Percentiles rank a stretch among this genome's conserved stretches.
These are phyloP conservation scores for Cosmia trapezina DNA, from an alignment of 2,888 invertebrate genomes.

Conservation along the genomic window DNA sequence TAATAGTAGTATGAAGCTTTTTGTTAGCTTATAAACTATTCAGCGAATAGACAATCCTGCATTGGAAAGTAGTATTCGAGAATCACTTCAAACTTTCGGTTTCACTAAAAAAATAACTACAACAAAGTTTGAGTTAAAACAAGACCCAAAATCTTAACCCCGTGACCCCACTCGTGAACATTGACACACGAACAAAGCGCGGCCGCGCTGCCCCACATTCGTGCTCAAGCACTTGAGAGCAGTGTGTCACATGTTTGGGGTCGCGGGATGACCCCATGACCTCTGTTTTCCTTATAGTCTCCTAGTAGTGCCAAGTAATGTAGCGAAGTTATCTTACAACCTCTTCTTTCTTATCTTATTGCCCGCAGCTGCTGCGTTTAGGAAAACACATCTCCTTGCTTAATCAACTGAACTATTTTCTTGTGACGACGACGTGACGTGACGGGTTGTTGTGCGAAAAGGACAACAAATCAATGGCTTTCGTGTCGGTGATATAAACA, in stretches of 20 bases:
- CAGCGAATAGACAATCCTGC: background rate
- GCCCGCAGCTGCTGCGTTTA: background rate
- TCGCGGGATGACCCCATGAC: constrained; percentile 33
- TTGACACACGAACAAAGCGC: constrained; percentile 19
- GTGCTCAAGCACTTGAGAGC: constrained; percentile 26
- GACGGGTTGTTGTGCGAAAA: no score
- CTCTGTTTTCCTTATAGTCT: background rate
- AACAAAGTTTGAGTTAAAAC: background rate
- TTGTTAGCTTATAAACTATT: background rate
- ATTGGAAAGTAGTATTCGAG: background rate
- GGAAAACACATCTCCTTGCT: background rate
- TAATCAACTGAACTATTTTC: background rate
- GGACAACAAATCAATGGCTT: background rate
- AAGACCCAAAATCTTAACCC: constrained; percentile 5
- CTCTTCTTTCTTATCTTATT: background rate
- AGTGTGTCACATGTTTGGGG: constrained; percentile 25
- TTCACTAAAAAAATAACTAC: background rate
- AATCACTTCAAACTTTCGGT: background rate
- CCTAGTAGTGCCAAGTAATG: background rate
- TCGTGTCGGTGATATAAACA: background rate
- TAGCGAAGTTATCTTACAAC: background rate
- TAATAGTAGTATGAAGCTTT: background rate
- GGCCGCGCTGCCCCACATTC: constrained; percentile 42
- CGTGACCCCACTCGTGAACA: constrained; percentile 24
- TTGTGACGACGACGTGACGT: background rate